phyloP scores from a whole-genome alignment of 2,113 vertebrate species.

The Spermophilus dauricus region DNA sequence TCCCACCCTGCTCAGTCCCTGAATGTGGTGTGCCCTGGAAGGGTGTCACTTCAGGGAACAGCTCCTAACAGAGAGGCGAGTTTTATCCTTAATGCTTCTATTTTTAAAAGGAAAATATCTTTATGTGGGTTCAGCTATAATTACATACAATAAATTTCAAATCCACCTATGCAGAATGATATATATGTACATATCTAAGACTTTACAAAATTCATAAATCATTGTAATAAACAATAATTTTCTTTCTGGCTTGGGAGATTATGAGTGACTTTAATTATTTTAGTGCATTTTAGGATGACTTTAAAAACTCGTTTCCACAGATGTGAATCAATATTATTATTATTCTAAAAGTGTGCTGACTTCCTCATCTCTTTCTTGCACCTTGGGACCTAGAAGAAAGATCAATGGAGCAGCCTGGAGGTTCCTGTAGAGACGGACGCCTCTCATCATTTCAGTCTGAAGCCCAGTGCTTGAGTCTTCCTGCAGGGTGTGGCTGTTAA shows the following conservation, averaged over 20 bases:
- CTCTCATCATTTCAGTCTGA: fast-evolving
- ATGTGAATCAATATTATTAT: background rate
- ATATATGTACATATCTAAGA: background rate
- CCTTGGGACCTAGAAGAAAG: background rate
- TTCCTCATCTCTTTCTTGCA: background rate
- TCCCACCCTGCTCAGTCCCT: background rate
- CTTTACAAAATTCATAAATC: background rate
- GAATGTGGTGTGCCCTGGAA: no score
- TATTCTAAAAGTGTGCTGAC: no score
- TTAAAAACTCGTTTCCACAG: background rate
- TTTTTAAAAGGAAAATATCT: background rate
- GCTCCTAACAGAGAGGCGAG: background rate
- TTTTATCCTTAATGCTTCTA: background rate
- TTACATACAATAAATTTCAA: background rate
- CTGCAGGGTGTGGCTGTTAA: background rate
- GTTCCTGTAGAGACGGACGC: fast-evolving
- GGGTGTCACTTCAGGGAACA: fast-evolving
- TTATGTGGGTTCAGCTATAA: background rate
- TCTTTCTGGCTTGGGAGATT: background rate
- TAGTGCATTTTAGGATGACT: background rate
- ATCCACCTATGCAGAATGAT: background rate
- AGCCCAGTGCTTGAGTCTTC: background rate
- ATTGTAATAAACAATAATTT: background rate
- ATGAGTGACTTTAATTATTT: background rate
- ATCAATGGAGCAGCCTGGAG: no score